Base-by-base conservation (phyloP, 2,888 invertebrate genomes). In the Anagyrus pseudococci region DNA sequence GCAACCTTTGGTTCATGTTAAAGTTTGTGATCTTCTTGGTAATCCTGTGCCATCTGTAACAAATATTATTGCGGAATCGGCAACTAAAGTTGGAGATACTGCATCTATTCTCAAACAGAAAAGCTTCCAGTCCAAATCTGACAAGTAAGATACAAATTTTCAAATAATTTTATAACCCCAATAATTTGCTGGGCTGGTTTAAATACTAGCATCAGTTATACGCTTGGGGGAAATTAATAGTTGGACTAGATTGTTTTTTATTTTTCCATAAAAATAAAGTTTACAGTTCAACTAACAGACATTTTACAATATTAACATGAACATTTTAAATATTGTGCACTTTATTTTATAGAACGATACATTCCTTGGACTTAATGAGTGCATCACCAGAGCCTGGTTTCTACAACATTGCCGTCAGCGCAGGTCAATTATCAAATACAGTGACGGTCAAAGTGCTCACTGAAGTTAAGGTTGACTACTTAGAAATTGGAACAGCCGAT, bases 401-500 rank as follows among this genome's bases (percentile, higher is more conserved):
- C 75, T 98, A 98, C 83, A 89, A 89, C 71, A 85, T 95, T 7
- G 88, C 89, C 0, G 78, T 98, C 15, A 90, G 86, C 64, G 92
- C 91, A 2, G 89, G 88, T 49, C 81, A 82, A 55, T 84, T 89
- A 23, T 84, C 84, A 20, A 88, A 85, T 69, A 79, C 82, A 1
- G 77, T 85, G 6, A 82, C 81, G 20, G 82, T 87, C 0, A 90
- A 92, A 62, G 90, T 94, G 19, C 82, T 93, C 58, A 91, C 93
- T 1, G 89, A 90, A 69, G 88, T 93, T 0, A 86, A 86, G 66
- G 86, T 96, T 0, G 88, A 90, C 70, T 87, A 86, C 58, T 85
- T 94, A 50, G 96, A 97, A 80, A 85, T 98, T 50, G 94, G 95
- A 4, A 87, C 96, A 20, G 92, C 90, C 2, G 97, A 98, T 79